Conservation (phyloP, 2,888 invertebrate genomes). For the Drosophila peninsularis region DNA sequence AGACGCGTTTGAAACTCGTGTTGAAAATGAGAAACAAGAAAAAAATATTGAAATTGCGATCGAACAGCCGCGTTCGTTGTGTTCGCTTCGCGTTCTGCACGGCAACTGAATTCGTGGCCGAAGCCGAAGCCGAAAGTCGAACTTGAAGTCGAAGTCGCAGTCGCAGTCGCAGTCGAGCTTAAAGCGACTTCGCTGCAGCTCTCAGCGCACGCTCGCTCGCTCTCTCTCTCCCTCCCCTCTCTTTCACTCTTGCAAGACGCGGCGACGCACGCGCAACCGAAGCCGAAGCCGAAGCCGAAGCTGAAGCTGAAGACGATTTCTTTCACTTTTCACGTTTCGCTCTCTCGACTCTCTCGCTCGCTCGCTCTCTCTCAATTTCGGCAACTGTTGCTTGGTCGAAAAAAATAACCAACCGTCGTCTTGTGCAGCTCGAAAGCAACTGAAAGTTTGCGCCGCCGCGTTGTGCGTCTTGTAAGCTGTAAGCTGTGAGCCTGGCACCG, state of each 20-base stretch:
- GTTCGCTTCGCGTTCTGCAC: constrained; percentile 63
- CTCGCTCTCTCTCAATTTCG: constrained; percentile 9
- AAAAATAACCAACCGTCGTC: constrained; percentile 60
- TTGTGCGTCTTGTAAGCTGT: constrained; percentile 77
- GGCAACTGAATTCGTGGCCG: constrained; percentile 56
- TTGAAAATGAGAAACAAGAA: constrained; percentile 17
- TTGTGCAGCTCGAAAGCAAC: constrained; percentile 76
- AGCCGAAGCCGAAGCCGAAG: constrained; percentile 8
- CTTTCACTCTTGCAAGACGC: constrained; percentile 6
- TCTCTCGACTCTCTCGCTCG: constrained; percentile 21
- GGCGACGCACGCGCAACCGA: constrained; percentile 28
- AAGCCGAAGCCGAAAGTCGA: constrained; percentile 23
- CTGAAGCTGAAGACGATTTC: constrained; percentile 42
- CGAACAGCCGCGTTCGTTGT: constrained; percentile 48
- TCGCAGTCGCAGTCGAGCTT: constrained; percentile 44
- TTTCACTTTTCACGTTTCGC: constrained; percentile 67
- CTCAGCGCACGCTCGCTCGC: not conserved
- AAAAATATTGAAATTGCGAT: constrained; percentile 5
- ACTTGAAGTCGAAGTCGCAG: no score
- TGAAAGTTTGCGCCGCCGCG: constrained; percentile 66
- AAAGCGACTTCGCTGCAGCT: constrained; percentile 33
- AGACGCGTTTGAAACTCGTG: constrained; percentile 26
- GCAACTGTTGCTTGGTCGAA: constrained; percentile 8
- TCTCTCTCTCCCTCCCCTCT: not conserved
- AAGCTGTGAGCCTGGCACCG: constrained; percentile 52